Percentiles rank a stretch among this genome's conserved stretches.
phyloP scores from a whole-genome alignment of 2,113 vertebrate species.

The Mesocricetus auratus region DNA sequence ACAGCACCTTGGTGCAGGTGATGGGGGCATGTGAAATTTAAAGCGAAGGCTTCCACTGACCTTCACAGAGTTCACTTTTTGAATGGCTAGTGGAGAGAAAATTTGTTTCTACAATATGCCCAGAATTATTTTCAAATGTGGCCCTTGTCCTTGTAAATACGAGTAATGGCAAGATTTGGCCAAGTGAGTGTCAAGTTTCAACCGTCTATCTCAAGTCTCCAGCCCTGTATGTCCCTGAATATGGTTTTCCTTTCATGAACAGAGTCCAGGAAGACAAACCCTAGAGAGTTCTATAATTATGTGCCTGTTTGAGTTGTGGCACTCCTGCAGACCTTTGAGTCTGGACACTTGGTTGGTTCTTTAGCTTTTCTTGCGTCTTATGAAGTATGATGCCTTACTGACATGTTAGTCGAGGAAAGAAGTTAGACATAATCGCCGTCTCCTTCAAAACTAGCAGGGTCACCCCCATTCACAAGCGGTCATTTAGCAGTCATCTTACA shows the following conservation, averaged over 20 bases:
- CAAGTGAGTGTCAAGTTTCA: not conserved
- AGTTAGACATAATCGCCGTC: not conserved
- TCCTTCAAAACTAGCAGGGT: not conserved
- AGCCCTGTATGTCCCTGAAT: not conserved
- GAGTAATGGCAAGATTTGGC: not conserved
- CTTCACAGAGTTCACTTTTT: too few species aligned
- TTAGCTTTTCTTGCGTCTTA: too few species aligned
- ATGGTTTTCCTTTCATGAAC: not conserved
- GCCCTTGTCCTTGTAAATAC: not conserved
- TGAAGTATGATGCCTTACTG: rapidly evolving
- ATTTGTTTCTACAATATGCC: not conserved
- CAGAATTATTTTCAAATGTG: not conserved
- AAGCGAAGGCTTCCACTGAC: not conserved
- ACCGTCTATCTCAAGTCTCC: not conserved
- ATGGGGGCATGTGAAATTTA: not conserved
- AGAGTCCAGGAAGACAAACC: not conserved
- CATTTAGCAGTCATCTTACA: not conserved
- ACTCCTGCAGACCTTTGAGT: not conserved
- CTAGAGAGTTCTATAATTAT: not conserved
- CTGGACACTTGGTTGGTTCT: rapidly evolving
- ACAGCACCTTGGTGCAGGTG: not conserved
- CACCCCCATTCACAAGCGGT: rapidly evolving
- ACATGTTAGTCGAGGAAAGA: not conserved
- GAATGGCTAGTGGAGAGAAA: not conserved
- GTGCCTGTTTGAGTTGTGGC: rapidly evolving